phyloP scores from a whole-genome alignment of 2,113 vertebrate genomes.

The Pygathrix nemaeus region DNA sequence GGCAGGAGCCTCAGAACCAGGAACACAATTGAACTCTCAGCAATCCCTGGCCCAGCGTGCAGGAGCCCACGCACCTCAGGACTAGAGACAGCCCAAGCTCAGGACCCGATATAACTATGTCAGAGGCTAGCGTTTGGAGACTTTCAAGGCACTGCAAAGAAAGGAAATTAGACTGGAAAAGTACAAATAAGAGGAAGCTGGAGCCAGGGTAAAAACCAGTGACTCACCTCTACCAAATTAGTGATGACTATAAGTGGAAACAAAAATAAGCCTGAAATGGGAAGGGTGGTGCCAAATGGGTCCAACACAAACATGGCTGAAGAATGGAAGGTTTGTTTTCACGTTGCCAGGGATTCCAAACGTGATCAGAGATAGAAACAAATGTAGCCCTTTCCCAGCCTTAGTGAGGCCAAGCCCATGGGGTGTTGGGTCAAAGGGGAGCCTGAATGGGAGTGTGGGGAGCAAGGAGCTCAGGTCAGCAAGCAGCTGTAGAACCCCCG shows the following conservation, averaged over 20 bases:
- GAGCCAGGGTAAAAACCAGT: constrained; percentile 36
- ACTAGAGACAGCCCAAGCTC: rapidly evolving
- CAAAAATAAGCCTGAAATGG: not conserved
- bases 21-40: not conserved
- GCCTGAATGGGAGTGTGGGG: not conserved
- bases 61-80: not conserved
- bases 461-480: not conserved
- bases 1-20: not conserved
- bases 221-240: constrained; percentile 63
- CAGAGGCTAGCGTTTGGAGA: not conserved
- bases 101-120: rapidly evolving
- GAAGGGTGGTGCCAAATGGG: not conserved
- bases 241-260: constrained; percentile 17
- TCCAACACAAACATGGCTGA: not conserved
- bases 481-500: not conserved
- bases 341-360: constrained; percentile 18
- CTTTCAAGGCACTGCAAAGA: not conserved
- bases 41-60: rapidly evolving
- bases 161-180: not conserved
- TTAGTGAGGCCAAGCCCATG: not conserved
- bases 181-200: constrained; percentile 49
- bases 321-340: constrained; percentile 2
- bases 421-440: not conserved
- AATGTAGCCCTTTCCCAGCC: not conserved
- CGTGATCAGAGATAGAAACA: not conserved